phyloP scores from a whole-genome alignment of 2,888 invertebrate genomes.

The Chymomyza fuscimana region DNA sequence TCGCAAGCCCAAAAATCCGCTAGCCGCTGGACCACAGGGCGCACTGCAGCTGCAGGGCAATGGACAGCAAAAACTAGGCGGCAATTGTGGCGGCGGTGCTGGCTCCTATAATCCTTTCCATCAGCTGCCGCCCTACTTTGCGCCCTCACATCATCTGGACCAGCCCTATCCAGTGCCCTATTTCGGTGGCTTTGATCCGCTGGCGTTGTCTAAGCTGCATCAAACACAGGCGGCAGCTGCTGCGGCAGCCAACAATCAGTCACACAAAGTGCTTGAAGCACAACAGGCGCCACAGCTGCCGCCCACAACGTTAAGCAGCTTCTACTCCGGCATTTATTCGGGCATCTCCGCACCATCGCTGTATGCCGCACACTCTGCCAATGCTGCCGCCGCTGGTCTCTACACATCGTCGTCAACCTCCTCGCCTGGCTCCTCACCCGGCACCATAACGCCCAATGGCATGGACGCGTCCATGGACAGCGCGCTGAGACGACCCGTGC shows the following conservation, averaged over 20 bases:
- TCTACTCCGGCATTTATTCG: constrained; percentile 79
- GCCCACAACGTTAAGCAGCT: constrained; percentile 78
- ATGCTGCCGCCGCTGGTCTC: constrained; percentile 77
- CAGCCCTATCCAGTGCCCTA: constrained; percentile 81
- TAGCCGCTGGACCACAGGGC: constrained; percentile 79
- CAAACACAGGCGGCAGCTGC: constrained; percentile 77
- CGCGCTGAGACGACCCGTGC: constrained; percentile 78
- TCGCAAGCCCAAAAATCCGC: constrained; percentile 89
- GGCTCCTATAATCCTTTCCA: constrained; percentile 83
- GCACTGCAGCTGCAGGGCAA: constrained; percentile 74
- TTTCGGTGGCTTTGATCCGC: constrained; percentile 79
- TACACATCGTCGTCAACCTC: constrained; percentile 79
- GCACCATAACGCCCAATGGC: constrained; percentile 77
- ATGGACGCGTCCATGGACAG: constrained; percentile 78
- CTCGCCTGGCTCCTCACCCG: constrained; percentile 79
- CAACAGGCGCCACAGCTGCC: constrained; percentile 79
- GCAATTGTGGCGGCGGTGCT: constrained; percentile 78
- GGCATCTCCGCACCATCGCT: constrained; percentile 79
- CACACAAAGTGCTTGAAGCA: constrained; percentile 75
- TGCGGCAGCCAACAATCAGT: constrained; percentile 76
- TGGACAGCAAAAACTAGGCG: constrained; percentile 72
- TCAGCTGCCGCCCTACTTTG: constrained; percentile 87
- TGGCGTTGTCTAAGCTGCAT: constrained; percentile 79
- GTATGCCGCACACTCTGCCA: constrained; percentile 79
- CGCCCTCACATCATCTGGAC: constrained; percentile 86